Conservation (phyloP, 2,113 vertebrate genomes). For the Charina bottae region DNA sequence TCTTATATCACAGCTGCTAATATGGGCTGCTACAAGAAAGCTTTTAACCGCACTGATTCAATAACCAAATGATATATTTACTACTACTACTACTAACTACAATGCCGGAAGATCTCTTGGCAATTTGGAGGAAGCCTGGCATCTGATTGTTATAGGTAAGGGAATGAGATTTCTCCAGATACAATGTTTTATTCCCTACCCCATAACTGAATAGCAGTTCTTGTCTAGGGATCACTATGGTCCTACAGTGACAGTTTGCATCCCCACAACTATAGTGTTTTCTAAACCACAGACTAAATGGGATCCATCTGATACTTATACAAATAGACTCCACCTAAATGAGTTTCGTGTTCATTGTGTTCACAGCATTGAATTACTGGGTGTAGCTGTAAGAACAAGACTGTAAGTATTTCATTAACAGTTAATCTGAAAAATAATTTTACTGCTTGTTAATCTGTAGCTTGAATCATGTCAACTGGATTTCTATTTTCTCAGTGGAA, state of each 20-base stretch:
- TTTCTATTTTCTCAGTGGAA: no score
- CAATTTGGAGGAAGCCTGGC: background rate
- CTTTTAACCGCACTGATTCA: background rate
- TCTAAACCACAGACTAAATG: background rate
- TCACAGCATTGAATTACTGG: background rate
- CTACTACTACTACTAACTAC: background rate
- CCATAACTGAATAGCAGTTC: background rate
- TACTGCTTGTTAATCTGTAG: background rate
- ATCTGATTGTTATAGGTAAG: background rate
- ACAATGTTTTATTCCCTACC: background rate
- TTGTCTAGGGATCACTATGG: background rate
- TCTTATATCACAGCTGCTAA: background rate
- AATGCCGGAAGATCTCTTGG: background rate
- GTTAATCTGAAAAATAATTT: background rate
- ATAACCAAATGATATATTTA: background rate
- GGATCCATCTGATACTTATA: background rate
- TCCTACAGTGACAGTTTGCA: background rate
- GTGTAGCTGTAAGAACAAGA: background rate
- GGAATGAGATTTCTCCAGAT: background rate
- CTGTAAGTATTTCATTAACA: background rate
- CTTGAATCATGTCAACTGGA: no score
- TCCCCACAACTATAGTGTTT: background rate
- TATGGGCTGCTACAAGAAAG: background rate
- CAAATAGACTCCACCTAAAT: background rate
- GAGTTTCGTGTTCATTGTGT: background rate